Percentiles rank a stretch among this genome's conserved stretches.
Conservation (phyloP, 2,113 vertebrate species). For the Stictonetta naevosa region DNA sequence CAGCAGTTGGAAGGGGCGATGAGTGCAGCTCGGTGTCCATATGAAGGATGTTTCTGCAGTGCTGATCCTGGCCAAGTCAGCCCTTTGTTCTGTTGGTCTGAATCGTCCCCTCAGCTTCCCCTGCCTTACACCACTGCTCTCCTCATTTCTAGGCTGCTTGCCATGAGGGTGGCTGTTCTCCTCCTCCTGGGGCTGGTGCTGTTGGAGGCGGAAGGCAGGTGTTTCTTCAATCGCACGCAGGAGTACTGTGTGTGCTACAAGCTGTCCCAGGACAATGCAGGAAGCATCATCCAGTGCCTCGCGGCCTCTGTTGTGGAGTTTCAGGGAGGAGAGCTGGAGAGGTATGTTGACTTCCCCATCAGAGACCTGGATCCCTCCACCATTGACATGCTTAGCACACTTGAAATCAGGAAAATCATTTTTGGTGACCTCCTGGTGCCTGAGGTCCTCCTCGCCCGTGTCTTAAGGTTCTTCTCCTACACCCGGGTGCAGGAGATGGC, state of each 20-base stretch:
- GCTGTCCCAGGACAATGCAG: background rate
- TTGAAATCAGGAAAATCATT: constrained; percentile 52
- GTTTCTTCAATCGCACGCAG: constrained; percentile 22
- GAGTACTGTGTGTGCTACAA: constrained; percentile 74
- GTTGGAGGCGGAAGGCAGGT: background rate
- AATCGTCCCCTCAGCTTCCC: background rate
- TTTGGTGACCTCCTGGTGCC: constrained; percentile 62
- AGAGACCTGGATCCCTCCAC: rapidly evolving
- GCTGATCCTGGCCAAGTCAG: background rate
- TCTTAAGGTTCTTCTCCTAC: constrained; percentile 60
- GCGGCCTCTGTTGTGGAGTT: constrained; percentile 64
- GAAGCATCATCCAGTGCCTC: constrained; percentile 57
- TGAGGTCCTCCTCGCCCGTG: constrained; percentile 29
- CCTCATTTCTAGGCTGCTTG: background rate
- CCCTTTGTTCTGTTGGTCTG: background rate
- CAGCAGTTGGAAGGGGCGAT: background rate
- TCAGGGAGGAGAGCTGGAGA: constrained; percentile 56
- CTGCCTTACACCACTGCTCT: background rate
- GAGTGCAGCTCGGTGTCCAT: background rate
- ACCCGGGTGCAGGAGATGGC: constrained; percentile 63
- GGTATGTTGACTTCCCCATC: background rate
- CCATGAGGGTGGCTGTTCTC: background rate
- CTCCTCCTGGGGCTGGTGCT: constrained; percentile 40
- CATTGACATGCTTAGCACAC: background rate
- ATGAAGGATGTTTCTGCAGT: background rate